Base-by-base conservation (phyloP, 2,888 invertebrate genomes). In the Tromatobia lineatoria region DNA sequence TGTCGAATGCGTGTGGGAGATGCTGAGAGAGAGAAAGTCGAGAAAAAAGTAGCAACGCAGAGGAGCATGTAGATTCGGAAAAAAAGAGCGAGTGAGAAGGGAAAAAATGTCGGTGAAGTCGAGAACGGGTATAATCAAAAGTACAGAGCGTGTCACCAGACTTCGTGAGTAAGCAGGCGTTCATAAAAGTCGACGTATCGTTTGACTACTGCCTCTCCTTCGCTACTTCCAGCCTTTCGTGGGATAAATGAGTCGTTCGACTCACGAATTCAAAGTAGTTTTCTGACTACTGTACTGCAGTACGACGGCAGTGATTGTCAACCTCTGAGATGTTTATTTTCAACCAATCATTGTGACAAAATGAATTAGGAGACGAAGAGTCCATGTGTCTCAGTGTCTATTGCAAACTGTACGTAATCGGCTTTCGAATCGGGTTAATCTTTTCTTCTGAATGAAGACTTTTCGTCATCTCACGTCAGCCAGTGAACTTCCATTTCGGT, bases 1-100 rank as follows among this genome's bases (percentile, higher is more conserved):
- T 91, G 88, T 90, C 88, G 88, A 91, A 89, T 88, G 87, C 82
- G 86, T 61, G 71, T 70, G 83, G 80, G 80, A 83, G 86, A 64
- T 38, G 45, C 64, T 64, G 47, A 66, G 42, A 29, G 67, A 70
- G 61, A 71, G 29, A 83, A 11, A 23, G 34, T 20, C 29, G 45
- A 52, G 57, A 66, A 75, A 25, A 42, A 61, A 71, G 66, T 67
- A 69, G 80, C 64, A 45, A 54, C 3, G 66, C 34, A 50, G 61
- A 54, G 57, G 74, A 38, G 74, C 64, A 38, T 38, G 54, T 64
- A 29, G 66, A 69, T 78, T 69, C 45, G 45, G 29, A 69, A 80
- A 69, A 70, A 66, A n/a, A 47, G 20, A 67, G 73, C 29, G 57
- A 69, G 73, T 38, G 80, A 69, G 47, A 54, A 50, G 29, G 20